Evolutionary conservation across 2,888 invertebrate species (phyloP), one percentile per base, ranked within the genome.

Genomic region (Mimas tiliae): DNA sequence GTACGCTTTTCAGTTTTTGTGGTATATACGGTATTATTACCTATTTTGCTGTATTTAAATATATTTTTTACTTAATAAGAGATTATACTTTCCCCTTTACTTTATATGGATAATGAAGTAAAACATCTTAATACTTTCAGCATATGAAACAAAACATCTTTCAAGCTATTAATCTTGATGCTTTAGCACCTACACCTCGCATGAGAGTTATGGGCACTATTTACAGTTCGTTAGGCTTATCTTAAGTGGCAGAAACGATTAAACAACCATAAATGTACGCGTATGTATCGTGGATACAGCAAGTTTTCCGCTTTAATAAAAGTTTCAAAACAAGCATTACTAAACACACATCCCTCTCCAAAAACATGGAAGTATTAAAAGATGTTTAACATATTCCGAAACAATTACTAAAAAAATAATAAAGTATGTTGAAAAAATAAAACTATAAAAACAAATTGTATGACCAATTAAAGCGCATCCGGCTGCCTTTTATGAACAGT

Each of bases 171-270:
- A 27, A 48, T 51, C 21, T 38, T 58, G 6, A 16, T 16, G 0
- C 0, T 16, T 19, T 38, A 16, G 16, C 4, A 27, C 27, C 27
- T n/a, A 58, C 6, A 16, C 16, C 16, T 34, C 19, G 16, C 38
- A 19, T 50, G 19, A 34, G 27, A 63, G 16, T 66, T 63, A 67
- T 70, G 66, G 68, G 72, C 65, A 74, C 74, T 70, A 71, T 71
- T 75, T 64, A 74, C 72, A 82, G 79, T 81, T 84, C 80, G 84
- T 86, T 85, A 84, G 75, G 82, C 87, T 91, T 91, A 90, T 91
- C 90, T 87, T 81, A 79, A 85, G 79, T 83, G 80, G 80, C 79
- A 84, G 85, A 85, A 90, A 89, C 88, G 88, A 91, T 90, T 89
- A 90, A 85, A 86, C 80, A 81, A 79, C 82, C 86, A 84, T 89